Percentiles rank a stretch among this genome's conserved stretches.
phyloP scores from a whole-genome alignment of 37 sponge, comb jelly and placozoan genomes.

The Spongilla lacustris region DNA sequence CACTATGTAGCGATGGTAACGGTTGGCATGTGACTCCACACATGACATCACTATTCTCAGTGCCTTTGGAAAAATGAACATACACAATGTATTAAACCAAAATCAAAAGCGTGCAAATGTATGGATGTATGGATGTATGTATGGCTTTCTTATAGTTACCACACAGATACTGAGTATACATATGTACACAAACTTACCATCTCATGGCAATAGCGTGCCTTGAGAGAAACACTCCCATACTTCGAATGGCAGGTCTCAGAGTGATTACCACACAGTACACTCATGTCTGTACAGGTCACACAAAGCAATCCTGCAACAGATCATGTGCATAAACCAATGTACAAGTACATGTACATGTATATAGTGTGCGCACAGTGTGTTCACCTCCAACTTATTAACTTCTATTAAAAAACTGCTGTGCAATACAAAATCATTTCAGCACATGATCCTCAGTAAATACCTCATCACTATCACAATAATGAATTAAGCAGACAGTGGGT shows the following conservation, averaged over 20 bases:
- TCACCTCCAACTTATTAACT: too few species aligned
- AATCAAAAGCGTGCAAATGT: too few species aligned
- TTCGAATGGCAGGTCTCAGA: constrained; percentile 88
- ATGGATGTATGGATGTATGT: too few species aligned
- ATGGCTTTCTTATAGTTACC: too few species aligned
- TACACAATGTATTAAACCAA: neutral
- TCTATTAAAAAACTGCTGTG: too few species aligned
- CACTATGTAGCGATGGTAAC: constrained; percentile 85
- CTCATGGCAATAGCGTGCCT: constrained; percentile 83
- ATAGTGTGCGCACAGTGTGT: constrained; percentile 28
- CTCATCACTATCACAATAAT: too few species aligned
- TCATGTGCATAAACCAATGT: neutral
- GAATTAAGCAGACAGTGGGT: too few species aligned
- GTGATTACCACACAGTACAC: constrained; percentile 94
- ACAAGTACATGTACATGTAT: neutral
- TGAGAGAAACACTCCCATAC: constrained; percentile 88
- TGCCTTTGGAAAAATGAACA: constrained; percentile 42
- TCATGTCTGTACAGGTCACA: constrained; percentile 95
- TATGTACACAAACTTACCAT: constrained; percentile 79
- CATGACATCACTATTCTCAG: constrained; percentile 80
- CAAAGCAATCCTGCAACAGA: constrained; percentile 83
- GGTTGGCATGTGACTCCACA: constrained; percentile 83
- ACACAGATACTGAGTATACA: too few species aligned
- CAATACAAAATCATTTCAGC: too few species aligned
- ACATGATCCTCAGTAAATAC: too few species aligned